Conservation (phyloP, 2,888 invertebrate species). For the Lycaena phlaeas region DNA sequence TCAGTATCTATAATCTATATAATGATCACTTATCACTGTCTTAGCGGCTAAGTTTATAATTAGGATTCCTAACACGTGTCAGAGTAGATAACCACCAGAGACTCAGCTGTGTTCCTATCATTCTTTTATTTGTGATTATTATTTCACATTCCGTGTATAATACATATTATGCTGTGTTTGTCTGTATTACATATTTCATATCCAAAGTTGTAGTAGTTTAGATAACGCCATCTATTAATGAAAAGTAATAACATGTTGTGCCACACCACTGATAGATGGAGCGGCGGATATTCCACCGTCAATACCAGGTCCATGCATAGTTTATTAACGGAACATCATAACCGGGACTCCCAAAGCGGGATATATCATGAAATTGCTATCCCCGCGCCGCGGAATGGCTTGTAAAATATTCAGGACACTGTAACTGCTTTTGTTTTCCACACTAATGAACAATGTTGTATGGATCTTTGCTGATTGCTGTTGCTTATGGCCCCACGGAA, state of each 20-base stretch:
- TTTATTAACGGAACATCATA: conserved; percentile 53
- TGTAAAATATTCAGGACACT: conserved; percentile 58
- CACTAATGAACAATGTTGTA: conserved; percentile 49
- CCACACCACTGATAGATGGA: conserved; percentile 36
- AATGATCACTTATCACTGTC: no score
- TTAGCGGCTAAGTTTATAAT: no score
- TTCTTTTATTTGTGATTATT: no score
- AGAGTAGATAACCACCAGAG: no score
- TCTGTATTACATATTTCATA: no score
- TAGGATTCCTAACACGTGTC: no score
- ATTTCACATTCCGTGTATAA: no score
- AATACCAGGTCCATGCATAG: conserved; percentile 52
- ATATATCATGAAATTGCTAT: conserved; percentile 57
- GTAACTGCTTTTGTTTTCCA: conserved; percentile 60
- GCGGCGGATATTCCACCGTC: conserved; percentile 35
- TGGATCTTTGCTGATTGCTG: conserved; percentile 9
- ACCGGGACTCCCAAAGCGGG: conserved; percentile 41
- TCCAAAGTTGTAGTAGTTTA: no score
- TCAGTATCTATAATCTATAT: no score
- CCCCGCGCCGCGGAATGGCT: conserved; percentile 44
- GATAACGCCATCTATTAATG: conserved; percentile 26
- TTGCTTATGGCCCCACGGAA: conserved; percentile 4
- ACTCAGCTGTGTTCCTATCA: no score
- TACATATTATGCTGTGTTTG: no score
- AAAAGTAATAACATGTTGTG: conserved; percentile 23